Conservation (phyloP, 2,113 vertebrate genomes). For the Psammodynastes pulverulentus region DNA sequence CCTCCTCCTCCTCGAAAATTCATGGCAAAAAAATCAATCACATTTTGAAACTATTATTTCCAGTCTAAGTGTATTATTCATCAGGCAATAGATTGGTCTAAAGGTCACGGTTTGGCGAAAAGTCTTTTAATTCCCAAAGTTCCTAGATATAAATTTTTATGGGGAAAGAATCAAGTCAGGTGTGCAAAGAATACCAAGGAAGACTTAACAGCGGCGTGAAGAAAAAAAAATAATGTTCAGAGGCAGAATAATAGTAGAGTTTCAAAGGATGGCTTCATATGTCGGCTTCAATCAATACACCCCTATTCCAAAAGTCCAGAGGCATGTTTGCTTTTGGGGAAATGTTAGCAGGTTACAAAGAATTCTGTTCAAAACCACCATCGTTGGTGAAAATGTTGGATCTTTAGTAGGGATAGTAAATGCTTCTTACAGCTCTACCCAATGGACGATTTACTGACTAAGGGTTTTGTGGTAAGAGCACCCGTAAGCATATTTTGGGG, state of each 20-base stretch:
- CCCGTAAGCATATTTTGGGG: not conserved
- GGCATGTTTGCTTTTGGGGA: not conserved
- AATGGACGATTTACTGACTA: not conserved
- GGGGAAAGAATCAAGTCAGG: not conserved
- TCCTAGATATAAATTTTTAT: slow-evolving; percentile 14
- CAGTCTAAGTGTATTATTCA: slow-evolving; percentile 39
- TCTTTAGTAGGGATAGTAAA: not conserved
- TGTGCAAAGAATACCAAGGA: slow-evolving; percentile 14
- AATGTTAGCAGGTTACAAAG: not conserved
- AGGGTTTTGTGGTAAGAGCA: not conserved
- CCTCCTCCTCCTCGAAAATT: slow-evolving; percentile 4
- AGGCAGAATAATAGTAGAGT: not conserved
- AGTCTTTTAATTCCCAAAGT: not conserved
- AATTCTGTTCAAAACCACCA: not conserved
- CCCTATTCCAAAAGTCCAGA: not conserved
- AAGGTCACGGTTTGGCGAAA: not conserved
- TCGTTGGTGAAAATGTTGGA: not conserved
- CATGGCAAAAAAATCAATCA: slow-evolving; percentile 54
- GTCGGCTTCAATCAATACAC: not conserved
- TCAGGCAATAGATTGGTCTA: slow-evolving; percentile 29
- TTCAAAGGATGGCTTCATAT: not conserved
- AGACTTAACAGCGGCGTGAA: not conserved
- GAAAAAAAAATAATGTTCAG: not conserved
- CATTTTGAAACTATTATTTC: slow-evolving; percentile 53
- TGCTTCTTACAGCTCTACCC: not conserved